These are phyloP conservation scores for Lerista edwardsae DNA, from an alignment of 2,797 vertebrate species.

Conservation along the genomic window DNA sequence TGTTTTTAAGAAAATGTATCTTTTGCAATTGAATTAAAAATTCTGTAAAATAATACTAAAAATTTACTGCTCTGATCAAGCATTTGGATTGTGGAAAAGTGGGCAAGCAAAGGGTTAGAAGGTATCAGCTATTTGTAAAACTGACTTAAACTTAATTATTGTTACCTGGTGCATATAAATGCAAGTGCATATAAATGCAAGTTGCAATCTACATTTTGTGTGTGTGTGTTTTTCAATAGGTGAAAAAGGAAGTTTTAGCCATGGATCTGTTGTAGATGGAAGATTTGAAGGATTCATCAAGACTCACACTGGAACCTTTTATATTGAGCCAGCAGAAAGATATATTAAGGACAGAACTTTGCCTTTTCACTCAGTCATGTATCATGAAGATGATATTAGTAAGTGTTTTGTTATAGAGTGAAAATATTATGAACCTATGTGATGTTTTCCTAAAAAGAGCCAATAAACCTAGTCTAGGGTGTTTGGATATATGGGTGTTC, in stretches of 20 bases:
- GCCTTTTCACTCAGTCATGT: constrained; percentile 95
- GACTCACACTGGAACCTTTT: constrained; percentile 91
- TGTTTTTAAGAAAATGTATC: neutral
- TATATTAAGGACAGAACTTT: constrained; percentile 85
- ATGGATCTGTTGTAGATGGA: constrained; percentile 92
- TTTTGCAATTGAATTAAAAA: neutral
- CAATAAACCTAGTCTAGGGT: too few species aligned
- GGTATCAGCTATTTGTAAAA: neutral
- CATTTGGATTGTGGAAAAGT: neutral
- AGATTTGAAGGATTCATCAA: constrained; percentile 97
- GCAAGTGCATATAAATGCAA: neutral
- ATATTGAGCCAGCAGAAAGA: constrained; percentile 93
- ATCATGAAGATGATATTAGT: constrained; percentile 97
- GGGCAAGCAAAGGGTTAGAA: neutral
- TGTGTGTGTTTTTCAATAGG: constrained; percentile 77
- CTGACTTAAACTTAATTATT: neutral
- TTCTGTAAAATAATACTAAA: too few species aligned
- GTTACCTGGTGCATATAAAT: neutral
- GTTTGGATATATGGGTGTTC: neutral
- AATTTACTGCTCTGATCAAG: neutral
- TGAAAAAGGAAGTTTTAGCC: constrained; percentile 89
- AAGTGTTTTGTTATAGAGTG: constrained; percentile 73
- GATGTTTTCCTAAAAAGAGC: neutral
- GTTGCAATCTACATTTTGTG: neutral
- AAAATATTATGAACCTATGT: neutral